Evolutionary conservation across 2,797 vertebrate genomes (phyloP).

Genomic region (Myoxocephalus aenaeus): DNA sequence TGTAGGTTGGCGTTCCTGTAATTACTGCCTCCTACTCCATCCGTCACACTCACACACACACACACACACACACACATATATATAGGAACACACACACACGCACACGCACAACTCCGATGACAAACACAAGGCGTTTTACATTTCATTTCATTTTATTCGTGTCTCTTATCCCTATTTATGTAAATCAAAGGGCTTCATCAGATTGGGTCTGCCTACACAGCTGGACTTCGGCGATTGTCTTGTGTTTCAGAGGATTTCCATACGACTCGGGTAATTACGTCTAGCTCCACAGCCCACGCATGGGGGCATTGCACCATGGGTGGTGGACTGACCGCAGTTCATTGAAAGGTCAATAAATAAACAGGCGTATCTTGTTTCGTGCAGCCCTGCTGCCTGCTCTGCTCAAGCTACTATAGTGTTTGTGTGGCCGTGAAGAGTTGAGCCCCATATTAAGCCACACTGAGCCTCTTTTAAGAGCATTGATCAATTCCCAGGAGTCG

Average conservation of each 20-base stretch:
- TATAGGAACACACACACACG: neutral
- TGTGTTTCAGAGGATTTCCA: slow-evolving; percentile 67
- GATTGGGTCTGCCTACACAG: slow-evolving; percentile 58
- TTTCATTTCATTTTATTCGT: slow-evolving; percentile 44
- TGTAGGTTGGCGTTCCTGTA: slow-evolving; percentile 44
- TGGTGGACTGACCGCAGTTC: slow-evolving; percentile 68
- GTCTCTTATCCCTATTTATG: slow-evolving; percentile 60
- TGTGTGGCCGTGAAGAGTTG: slow-evolving; percentile 1
- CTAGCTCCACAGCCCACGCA: slow-evolving; percentile 49
- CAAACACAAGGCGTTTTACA: slow-evolving; percentile 60
- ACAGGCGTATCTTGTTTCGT: slow-evolving; percentile 66
- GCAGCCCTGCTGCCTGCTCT: slow-evolving; percentile 30
- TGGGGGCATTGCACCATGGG: slow-evolving; percentile 52
- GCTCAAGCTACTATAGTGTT: slow-evolving; percentile 10
- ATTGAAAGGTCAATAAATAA: slow-evolving; percentile 76
- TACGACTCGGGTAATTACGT: slow-evolving; percentile 56
- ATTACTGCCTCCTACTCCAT: slow-evolving; percentile 55
- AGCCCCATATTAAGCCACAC: slow-evolving; percentile 28
- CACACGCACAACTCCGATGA: slow-evolving; percentile 48
- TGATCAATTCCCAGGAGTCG: slow-evolving; percentile 63
- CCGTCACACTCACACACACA: slow-evolving; percentile 5
- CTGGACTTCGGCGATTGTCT: slow-evolving; percentile 47
- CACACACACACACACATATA: neutral
- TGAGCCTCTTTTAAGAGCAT: slow-evolving; percentile 51
- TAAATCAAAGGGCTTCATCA: slow-evolving; percentile 70